phyloP scores from a whole-genome alignment of 2,888 invertebrate species.

The Drosophila formosana region DNA sequence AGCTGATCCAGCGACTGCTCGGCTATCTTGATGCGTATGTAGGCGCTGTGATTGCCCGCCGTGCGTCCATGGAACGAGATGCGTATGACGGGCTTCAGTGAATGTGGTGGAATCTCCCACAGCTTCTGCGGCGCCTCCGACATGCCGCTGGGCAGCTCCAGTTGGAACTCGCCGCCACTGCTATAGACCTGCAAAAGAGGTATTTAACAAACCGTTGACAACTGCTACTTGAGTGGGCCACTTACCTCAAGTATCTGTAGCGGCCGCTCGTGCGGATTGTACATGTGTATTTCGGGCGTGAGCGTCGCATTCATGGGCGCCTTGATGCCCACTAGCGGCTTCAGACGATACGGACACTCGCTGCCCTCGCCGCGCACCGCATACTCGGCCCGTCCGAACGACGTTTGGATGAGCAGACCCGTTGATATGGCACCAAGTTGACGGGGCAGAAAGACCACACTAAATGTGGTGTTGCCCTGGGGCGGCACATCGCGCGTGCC shows the following conservation, averaged over 20 bases:
- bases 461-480: conserved; percentile 96
- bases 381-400: conserved; percentile 95
- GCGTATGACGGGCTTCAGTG: conserved; percentile 94
- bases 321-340: conserved; percentile 95
- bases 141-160: conserved; percentile 93
- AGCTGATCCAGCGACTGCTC: conserved; percentile 55
- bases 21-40: conserved; percentile 87
- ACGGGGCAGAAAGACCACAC: conserved; percentile 97
- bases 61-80: conserved; percentile 92
- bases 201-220: no score
- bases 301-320: conserved; percentile 96
- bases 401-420: conserved; percentile 96
- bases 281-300: conserved; percentile 94
- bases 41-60: conserved; percentile 94
- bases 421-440: conserved; percentile 95
- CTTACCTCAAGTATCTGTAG: conserved; percentile 92
- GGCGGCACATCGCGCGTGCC: conserved; percentile 97
- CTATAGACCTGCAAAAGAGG: conserved; percentile 88
- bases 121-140: conserved; percentile 92
- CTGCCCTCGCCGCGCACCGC: conserved; percentile 93
- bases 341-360: conserved; percentile 95
- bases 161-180: conserved; percentile 95
- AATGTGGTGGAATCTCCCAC: conserved; percentile 96
- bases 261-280: conserved; percentile 96
- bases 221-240: not conserved